Base-by-base conservation (phyloP, 2,797 vertebrate species). In the Astyanax mexicanus region DNA sequence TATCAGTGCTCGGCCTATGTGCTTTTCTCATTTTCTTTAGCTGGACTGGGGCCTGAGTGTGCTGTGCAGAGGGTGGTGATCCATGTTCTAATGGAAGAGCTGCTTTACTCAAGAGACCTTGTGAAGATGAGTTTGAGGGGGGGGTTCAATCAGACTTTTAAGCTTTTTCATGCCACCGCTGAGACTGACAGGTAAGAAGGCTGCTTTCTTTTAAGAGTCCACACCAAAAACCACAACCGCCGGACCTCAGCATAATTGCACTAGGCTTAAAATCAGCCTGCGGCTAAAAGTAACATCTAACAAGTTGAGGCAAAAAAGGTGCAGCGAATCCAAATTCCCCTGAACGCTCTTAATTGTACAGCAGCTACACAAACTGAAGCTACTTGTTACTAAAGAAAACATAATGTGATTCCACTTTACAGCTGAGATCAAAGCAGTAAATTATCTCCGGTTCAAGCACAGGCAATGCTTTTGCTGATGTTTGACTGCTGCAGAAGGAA, bases 11-110 rank as follows among this genome's bases (percentile, higher is more conserved):
- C 29, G 25, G 72, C 75, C 72, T 52, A 58, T 81, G 69, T 79
- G 75, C 21, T 58, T 74, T 65, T 72, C 72, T 79, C 58, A 47
- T 75, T 66, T 66, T 60, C 67, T 66, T 79, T 75, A 47, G 42
- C 27, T 70, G 67, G 67, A 66, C 13, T 40, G n/a, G 32, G 23
- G 45, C 27, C 51, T 44, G 42, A 44, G 32, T 67, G 62, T 69
- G 62, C 42, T 68, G 68, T 15, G 27, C 17, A 65, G 27, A 23
- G 17, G 58, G 19, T 68, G 62, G 44, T 54, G 66, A 40, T 52
- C 37, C 37, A n/a, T 70, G 51, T 64, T 32, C 23, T 42, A 51
- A 58, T 72, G 35, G 54, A 76, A 25, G 45, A 61, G 10, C 61
- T 45, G 42, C 6, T 75, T 74, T 47, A 71, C 79, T 54, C 60